phyloP scores from a whole-genome alignment of 1,140 invertebrate genomes.

The Ctenoplectra terminalis region DNA sequence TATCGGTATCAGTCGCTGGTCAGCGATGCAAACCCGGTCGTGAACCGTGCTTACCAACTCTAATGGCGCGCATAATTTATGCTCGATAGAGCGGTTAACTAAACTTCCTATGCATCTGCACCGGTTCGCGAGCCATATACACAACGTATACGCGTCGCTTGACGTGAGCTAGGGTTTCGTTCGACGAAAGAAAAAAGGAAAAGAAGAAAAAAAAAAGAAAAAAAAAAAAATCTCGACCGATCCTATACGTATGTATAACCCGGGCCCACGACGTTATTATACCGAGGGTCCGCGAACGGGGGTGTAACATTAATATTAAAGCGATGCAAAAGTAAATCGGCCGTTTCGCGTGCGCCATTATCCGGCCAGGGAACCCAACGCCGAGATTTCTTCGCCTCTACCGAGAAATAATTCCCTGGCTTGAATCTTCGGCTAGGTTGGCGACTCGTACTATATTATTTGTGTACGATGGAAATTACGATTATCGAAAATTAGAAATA shows the following conservation, averaged over 20 bases:
- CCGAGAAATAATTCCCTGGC: not conserved
- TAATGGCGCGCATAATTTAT: constrained; percentile 80
- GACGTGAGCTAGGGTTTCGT: constrained; percentile 56
- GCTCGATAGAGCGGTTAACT: constrained; percentile 73
- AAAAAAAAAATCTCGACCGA: constrained; percentile 25
- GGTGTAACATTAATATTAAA: constrained; percentile 77
- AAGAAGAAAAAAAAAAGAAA: too few relatives aligned
- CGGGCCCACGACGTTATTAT: constrained; percentile 76
- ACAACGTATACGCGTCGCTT: constrained; percentile 31
- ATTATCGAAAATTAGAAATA: too few relatives aligned
- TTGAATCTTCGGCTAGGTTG: too few relatives aligned
- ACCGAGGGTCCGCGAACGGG: constrained; percentile 43
- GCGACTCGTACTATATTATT: too few relatives aligned
- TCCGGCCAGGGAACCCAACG: not conserved
- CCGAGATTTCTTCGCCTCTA: not conserved
- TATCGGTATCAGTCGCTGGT: constrained; percentile 58
- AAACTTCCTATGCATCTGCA: constrained; percentile 59
- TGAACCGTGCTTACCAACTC: constrained; percentile 73
- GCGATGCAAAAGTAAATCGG: constrained; percentile 64
- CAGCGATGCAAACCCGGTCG: constrained; percentile 74
- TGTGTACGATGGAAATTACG: too few relatives aligned
- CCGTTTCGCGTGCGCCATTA: constrained; percentile 7
- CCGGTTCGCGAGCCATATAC: constrained; percentile 17
- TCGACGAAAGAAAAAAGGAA: constrained; percentile 27
- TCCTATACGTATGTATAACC: constrained; percentile 33